Base-by-base conservation (phyloP, 2,888 invertebrate genomes). In the Julus scanicus region DNA sequence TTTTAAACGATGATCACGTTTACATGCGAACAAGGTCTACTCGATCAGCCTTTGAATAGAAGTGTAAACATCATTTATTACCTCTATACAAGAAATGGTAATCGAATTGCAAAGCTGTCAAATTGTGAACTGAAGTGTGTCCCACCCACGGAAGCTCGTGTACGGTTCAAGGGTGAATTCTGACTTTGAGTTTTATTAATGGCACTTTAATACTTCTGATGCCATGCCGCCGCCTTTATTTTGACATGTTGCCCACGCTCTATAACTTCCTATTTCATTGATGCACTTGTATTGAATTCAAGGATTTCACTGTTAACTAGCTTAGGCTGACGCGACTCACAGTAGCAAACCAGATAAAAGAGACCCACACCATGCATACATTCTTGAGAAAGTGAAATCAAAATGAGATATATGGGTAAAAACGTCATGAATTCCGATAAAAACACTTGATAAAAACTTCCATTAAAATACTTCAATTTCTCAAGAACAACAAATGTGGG, bases 131-230 rank as follows among this genome's bases (percentile, higher is more conserved):
- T 63, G n/a, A 63, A 63, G 63, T 20, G 63, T 63, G 63, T 63
- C n/a, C 63, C 63, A 63, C 63, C 63, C 63, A 63, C 63, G 63
- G 63, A 63, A 63, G 63, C 63, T 63, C 63, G 63, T 63, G 63
- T 20, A 63, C 15, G 63, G 63, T n/a, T 63, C 63, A 63, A 63
- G 63, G 63, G 63, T 63, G 63, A 63, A 20, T 63, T 63, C 20
- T 20, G 63, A 63, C 63, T 63, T 48, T 48, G 20, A 63, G 63
- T 63, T 63, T 63, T 63, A 63, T 63, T 63, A 63, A 63, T 63
- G 63, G 20, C 63, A 20, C 4, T 63, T 63, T 20, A n/a, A 15
- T 20, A 9, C 63, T 63, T 63, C n/a, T 63, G 63, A 20, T 9
- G 63, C 20, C 20, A 63, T 63, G 63, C 63, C 63, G 63, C 63